Evolutionary conservation across 2,888 invertebrate genomes (phyloP).

Genomic region (Noctua janthina): DNA sequence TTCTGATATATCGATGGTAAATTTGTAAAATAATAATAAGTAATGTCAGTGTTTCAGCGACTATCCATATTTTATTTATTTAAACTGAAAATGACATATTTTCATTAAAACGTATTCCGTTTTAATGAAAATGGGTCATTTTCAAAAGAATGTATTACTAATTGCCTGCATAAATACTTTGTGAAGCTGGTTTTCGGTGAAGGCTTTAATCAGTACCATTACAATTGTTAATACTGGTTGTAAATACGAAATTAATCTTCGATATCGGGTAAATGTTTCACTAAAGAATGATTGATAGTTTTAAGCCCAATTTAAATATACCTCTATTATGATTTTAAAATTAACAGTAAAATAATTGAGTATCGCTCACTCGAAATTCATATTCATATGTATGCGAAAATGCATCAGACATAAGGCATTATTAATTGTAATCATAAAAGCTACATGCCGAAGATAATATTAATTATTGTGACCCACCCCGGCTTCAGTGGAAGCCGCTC

Average conservation of each 20-base stretch:
- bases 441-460: not conserved
- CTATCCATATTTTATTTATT: not conserved
- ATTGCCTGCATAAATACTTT: slow-evolving; percentile 9
- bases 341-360: not conserved
- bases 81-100: not conserved
- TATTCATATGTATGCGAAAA: not conserved
- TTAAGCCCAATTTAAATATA: no score
- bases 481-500: no score
- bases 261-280: not conserved
- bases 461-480: not conserved
- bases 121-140: no score
- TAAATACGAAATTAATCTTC: not conserved
- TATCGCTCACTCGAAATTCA: not conserved
- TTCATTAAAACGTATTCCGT: no score
- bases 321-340: not conserved
- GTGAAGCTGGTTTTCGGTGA: not conserved
- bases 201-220: slow-evolving; percentile 2
- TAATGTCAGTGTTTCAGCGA: not conserved
- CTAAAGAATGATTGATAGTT: not conserved
- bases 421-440: not conserved
- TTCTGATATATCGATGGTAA: not conserved
- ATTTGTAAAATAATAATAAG: slow-evolving; percentile 1
- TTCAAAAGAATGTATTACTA: no score
- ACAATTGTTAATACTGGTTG: slow-evolving; percentile 4
- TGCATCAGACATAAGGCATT: not conserved